phyloP scores from a whole-genome alignment of 2,113 vertebrate genomes.

The cattle (Bos taurus) region ARS-UCD2.0 NC_037334.1:12371501-12372000 shows the following conservation, averaged over 20 bases:
- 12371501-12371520: background rate
- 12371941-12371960: background rate
- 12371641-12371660: too few relatives aligned
- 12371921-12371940: background rate
- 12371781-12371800: background rate
- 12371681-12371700: background rate
- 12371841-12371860: background rate
- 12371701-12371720: background rate
- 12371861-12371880: background rate
- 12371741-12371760: background rate
- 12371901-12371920: background rate
- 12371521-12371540: background rate
- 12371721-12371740: background rate
- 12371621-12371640: background rate
- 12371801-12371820: background rate
- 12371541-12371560: background rate
- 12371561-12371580: background rate
- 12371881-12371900: background rate
- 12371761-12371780: background rate
- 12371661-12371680: background rate
- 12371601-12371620: background rate
- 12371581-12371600: background rate
- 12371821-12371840: background rate
- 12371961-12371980: background rate
- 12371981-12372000: background rate